Evolutionary conservation across 2,797 vertebrate species (phyloP).

Genomic region (Lacerta bilineata): DNA sequence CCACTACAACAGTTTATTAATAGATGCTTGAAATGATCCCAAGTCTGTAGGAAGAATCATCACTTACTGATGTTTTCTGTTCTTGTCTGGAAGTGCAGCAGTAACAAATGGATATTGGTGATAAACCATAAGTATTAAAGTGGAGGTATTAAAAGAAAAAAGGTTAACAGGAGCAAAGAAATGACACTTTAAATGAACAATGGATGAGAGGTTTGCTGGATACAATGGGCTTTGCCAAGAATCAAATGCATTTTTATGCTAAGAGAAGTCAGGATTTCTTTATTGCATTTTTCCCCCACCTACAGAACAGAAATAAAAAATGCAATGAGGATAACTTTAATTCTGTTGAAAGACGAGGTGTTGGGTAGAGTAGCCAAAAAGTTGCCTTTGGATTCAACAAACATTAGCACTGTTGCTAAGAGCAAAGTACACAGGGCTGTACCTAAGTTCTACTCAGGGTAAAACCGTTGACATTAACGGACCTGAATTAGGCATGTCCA

Average conservation of each 20-base stretch:
- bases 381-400: neutral
- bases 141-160: conserved; percentile 8
- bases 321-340: neutral
- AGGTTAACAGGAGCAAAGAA: conserved; percentile 55
- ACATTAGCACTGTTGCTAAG: neutral
- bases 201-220: conserved; percentile 63
- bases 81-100: conserved; percentile 48
- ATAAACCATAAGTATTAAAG: conserved; percentile 55
- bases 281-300: conserved; percentile 30
- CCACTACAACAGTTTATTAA: conserved; percentile 47
- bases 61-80: neutral
- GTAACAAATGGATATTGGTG: conserved; percentile 33
- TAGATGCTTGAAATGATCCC: conserved; percentile 46
- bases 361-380: conserved; percentile 8
- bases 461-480: too few species aligned
- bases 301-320: neutral
- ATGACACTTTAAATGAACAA: conserved; percentile 56
- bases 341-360: rapidly evolving
- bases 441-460: too few species aligned
- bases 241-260: conserved; percentile 48
- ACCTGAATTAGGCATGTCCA: too few species aligned
- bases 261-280: conserved; percentile 56
- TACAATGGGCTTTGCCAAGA: conserved; percentile 58
- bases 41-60: conserved; percentile 29
- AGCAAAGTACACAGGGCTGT: conserved; percentile 7